These are phyloP conservation scores for Philaethria dido DNA, from an alignment of 2,888 invertebrate genomes.

Conservation along the genomic window DNA sequence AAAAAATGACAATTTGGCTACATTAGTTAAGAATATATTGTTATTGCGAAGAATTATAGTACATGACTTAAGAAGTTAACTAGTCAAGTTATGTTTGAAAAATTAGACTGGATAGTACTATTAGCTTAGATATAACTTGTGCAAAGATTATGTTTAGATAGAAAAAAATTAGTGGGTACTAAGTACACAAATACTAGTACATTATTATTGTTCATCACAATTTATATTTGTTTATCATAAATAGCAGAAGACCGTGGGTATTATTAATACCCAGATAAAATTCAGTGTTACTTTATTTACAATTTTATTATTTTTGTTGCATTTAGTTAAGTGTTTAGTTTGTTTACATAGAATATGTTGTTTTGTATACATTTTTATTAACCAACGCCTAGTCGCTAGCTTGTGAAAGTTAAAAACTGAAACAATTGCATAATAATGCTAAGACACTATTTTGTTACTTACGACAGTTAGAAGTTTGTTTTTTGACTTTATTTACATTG, in stretches of 20 bases:
- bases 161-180: neutral
- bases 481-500: neutral
- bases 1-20: neutral
- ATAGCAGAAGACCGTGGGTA: neutral
- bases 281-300: neutral
- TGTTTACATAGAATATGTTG: too few species aligned
- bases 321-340: conserved; percentile 13
- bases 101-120: conserved; percentile 48
- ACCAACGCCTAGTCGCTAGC: conserved; percentile 28
- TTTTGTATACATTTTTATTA: conserved; percentile 7
- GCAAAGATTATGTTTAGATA: conserved; percentile 15
- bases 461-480: neutral
- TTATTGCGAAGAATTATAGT: conserved; percentile 6
- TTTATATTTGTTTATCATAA: neutral
- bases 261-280: neutral
- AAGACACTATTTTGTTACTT: neutral
- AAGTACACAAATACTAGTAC: neutral
- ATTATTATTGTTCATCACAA: conserved; percentile 6
- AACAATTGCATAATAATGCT: conserved; percentile 15
- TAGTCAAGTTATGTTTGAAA: conserved; percentile 54
- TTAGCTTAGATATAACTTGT: conserved; percentile 24
- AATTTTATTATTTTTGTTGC: conserved; percentile 6
- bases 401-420: conserved; percentile 34
- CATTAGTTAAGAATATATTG: neutral
- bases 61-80: conserved; percentile 42